Conservation (phyloP, 2,113 vertebrate species). For the Phrynosoma platyrhinos region DNA sequence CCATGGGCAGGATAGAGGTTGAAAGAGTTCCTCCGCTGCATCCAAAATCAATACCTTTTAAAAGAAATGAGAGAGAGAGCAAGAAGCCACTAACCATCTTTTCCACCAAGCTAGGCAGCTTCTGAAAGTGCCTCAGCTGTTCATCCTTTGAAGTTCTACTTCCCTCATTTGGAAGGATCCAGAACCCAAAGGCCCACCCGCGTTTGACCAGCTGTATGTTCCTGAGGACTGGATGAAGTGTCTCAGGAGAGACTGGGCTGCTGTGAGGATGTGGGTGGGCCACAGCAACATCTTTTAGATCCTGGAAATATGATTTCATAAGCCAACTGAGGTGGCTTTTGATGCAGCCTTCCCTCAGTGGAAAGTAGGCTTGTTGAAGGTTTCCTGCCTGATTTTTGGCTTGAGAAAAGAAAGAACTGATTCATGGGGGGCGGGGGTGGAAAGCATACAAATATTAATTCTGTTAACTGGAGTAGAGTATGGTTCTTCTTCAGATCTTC, state of each 20-base stretch:
- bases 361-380: slow-evolving; percentile 39
- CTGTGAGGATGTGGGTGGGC: slow-evolving; percentile 72
- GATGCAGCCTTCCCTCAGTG: slow-evolving; percentile 59
- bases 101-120: slow-evolving; percentile 65
- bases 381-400: slow-evolving; percentile 63
- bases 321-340: slow-evolving; percentile 65
- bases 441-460: slow-evolving; percentile 8
- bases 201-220: slow-evolving; percentile 57
- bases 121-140: slow-evolving; percentile 56
- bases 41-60: slow-evolving; percentile 75
- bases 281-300: slow-evolving; percentile 47
- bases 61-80: slow-evolving; percentile 51
- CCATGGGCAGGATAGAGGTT: slow-evolving; percentile 65
- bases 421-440: neutral
- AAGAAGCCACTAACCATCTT: slow-evolving; percentile 69
- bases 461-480: slow-evolving; percentile 35
- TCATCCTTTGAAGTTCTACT: slow-evolving; percentile 65
- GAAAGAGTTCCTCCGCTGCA: slow-evolving; percentile 61
- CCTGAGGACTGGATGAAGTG: slow-evolving; percentile 38
- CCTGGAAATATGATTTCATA: slow-evolving; percentile 69
- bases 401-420: slow-evolving; percentile 62
- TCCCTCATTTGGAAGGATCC: slow-evolving; percentile 52
- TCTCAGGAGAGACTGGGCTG: slow-evolving; percentile 31
- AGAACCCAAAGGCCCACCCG: slow-evolving; percentile 64
- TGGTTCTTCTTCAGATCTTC: slow-evolving; percentile 45